Evolutionary conservation across 2,888 invertebrate genomes (phyloP).

Genomic region (Dorcus parallelipipedus): DNA sequence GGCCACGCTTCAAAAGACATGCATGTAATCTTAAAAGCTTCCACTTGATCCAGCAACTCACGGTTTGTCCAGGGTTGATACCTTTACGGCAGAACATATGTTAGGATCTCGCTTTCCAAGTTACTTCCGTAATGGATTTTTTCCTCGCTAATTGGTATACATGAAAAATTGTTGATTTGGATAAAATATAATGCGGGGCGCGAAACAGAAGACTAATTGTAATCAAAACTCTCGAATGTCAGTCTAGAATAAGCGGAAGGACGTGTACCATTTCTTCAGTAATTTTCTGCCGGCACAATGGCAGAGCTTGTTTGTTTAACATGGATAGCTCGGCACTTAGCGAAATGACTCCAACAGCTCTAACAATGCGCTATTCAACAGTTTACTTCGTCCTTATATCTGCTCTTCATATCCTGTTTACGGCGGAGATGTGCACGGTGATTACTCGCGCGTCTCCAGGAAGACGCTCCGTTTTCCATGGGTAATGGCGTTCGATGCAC

Average conservation of each 20-base stretch:
- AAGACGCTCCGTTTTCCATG: neutral
- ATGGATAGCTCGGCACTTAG: conserved; percentile 41
- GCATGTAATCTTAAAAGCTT: conserved; percentile 2
- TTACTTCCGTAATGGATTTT: no score
- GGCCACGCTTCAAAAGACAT: neutral
- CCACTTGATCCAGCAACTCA: neutral
- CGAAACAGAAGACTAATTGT: conserved; percentile 8
- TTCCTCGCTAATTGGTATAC: no score
- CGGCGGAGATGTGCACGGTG: neutral
- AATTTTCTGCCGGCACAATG: conserved; percentile 25
- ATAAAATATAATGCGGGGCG: no score
- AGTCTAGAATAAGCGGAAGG: conserved; percentile 6
- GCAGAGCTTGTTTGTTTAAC: conserved; percentile 33
- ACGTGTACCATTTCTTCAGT: conserved; percentile 28
- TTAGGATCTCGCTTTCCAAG: no score
- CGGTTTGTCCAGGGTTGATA: neutral
- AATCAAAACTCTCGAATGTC: conserved; percentile 9
- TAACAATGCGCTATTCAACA: conserved; percentile 31
- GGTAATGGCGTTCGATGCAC: neutral
- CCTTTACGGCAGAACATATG: no score
- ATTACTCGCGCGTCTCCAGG: neutral
- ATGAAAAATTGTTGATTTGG: no score
- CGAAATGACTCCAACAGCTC: conserved; percentile 40
- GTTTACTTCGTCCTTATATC: conserved; percentile 4
- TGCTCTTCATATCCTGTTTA: conserved; percentile 1